These are phyloP conservation scores for Akabosia matsudoensis DNA, from an alignment of 1,140 invertebrate species.

Conservation along the genomic window DNA sequence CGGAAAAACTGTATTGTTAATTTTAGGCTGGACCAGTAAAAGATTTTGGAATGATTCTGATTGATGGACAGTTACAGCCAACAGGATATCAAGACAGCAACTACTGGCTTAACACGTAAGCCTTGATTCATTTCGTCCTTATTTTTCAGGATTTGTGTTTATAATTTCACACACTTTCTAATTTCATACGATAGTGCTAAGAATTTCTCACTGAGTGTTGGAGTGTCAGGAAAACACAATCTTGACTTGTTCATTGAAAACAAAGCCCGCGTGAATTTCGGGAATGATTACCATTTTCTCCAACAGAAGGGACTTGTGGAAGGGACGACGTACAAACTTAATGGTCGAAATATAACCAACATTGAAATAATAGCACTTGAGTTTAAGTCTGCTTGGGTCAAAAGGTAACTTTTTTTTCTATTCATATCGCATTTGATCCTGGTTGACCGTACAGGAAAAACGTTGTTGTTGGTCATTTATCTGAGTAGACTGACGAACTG, in stretches of 20 bases:
- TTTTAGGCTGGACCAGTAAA: slow-evolving; percentile 54
- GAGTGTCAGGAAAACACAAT: slow-evolving; percentile 46
- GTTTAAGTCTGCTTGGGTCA: slow-evolving; percentile 54
- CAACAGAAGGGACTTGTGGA: slow-evolving; percentile 57
- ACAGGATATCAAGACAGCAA: neutral
- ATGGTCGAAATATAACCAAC: slow-evolving; percentile 51
- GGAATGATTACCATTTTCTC: slow-evolving; percentile 52
- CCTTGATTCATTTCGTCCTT: too few relatives aligned
- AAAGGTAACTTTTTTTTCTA: too few relatives aligned
- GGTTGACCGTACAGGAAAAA: neutral
- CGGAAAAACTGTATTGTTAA: slow-evolving; percentile 45
- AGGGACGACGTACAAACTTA: slow-evolving; percentile 52
- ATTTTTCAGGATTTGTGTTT: neutral
- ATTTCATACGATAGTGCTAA: neutral
- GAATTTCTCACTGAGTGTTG: slow-evolving; percentile 6
- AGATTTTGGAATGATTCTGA: slow-evolving; percentile 57
- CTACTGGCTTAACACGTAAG: slow-evolving; percentile 54
- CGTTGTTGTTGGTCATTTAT: neutral
- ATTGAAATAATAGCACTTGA: slow-evolving; percentile 58
- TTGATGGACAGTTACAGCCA: slow-evolving; percentile 51
- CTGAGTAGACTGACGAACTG: slow-evolving; percentile 27
- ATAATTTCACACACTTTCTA: neutral
- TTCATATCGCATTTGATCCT: too few relatives aligned
- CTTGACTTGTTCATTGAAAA: slow-evolving; percentile 62
- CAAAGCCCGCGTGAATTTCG: slow-evolving; percentile 59